Conservation (phyloP, 1,140 invertebrate species). For the Sminthurides bifidus region DNA sequence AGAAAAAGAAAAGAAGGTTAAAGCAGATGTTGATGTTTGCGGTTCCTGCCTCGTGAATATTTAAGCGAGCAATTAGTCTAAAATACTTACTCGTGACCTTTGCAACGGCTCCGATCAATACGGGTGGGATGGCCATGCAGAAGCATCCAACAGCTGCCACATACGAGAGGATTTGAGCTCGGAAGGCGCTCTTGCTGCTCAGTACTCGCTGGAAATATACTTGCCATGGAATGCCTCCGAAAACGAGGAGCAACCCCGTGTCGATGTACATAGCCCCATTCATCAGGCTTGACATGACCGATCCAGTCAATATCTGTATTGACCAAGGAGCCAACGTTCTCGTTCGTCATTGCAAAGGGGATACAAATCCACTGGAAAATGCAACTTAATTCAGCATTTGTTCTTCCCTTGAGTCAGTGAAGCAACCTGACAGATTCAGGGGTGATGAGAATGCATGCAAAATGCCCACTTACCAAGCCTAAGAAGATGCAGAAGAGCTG, state of each 20-base stretch:
- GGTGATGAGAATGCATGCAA: too few species aligned
- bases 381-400: background rate
- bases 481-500: constrained; percentile 66
- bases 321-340: constrained; percentile 44
- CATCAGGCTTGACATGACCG: constrained; percentile 45
- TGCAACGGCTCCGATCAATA: constrained; percentile 61
- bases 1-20: too few species aligned
- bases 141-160: constrained; percentile 61
- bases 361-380: constrained; percentile 46
- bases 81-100: constrained; percentile 45
- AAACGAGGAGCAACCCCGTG: constrained; percentile 55
- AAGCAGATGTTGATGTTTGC: too few species aligned
- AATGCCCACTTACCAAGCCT: constrained; percentile 55
- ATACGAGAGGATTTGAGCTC: constrained; percentile 59
- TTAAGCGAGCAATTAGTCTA: constrained; percentile 16
- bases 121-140: constrained; percentile 58
- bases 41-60: too few species aligned
- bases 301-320: constrained; percentile 48
- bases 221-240: constrained; percentile 78
- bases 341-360: constrained; percentile 52
- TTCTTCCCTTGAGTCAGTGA: constrained; percentile 19
- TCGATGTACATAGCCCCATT: constrained; percentile 56
- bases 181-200: constrained; percentile 55
- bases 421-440: too few species aligned
- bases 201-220: constrained; percentile 73